Base-by-base conservation (phyloP, 1,140 invertebrate species). In the Pseudobourletiella spinata region DNA sequence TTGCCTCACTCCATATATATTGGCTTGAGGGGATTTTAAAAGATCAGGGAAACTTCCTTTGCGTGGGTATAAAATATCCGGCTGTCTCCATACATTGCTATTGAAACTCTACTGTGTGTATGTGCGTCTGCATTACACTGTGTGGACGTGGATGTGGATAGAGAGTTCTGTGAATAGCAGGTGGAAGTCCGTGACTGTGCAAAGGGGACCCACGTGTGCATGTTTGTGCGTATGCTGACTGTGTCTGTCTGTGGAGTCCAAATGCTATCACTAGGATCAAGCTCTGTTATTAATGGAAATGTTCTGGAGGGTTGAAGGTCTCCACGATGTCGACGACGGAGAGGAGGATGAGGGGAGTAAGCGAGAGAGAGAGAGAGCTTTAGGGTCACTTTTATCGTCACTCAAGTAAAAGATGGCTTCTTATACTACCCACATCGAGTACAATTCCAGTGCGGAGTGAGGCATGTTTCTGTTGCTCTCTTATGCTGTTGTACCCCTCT, bases 1-100 rank as follows among this genome's bases (percentile, higher is more conserved):
- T n/a, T 39, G 32, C 18, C 18, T 18, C 18, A 46, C 44, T 39
- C 6, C 44, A 46, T 46, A 46, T 20, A 46, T 18, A 46, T 14
- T 39, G 48, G 28, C 48, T 51, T 51, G 48, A 51, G 48, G 48
- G 48, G 48, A 51, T 51, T 51, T 51, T 51, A 51, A 51, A 51
- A 51, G 48, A 51, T 51, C 48, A 51, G 28, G 48, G 28, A 51
- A 51, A 51, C 48, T 51, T 26, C n/a, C n/a, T n/a, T n/a, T n/a
- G n/a, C 48, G 14, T 26, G 48, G 4, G 48, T 51, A 51, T 51
- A 51, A 51, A 51, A 51, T 51, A 51, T 25, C 32, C 8, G 32
- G 32, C 32, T 11, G 32, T 39, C 32, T 39, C 32, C 32, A 11
- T 8, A 11, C 32, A 11, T 39, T 39, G 8, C 32, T 39, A n/a